Evolutionary conservation across 2,888 invertebrate species (phyloP).

Genomic region (Melanotus villosus): DNA sequence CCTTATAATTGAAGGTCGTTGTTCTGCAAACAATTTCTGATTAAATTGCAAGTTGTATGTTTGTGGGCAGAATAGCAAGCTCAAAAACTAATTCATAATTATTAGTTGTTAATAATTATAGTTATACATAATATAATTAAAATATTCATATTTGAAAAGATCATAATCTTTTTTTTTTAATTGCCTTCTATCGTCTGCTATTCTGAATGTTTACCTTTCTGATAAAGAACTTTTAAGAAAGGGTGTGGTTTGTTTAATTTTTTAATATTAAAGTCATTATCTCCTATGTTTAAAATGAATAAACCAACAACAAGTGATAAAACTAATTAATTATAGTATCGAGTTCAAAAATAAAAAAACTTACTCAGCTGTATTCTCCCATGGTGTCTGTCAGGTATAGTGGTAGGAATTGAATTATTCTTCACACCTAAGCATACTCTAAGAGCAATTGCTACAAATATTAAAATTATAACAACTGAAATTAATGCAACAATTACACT

Average conservation of each 20-base stretch:
- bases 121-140: not conserved
- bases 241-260: no score
- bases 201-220: no score
- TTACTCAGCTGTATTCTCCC: constrained; percentile 21
- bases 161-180: no score
- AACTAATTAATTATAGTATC: not conserved
- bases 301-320: no score
- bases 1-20: not conserved
- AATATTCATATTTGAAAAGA: no score
- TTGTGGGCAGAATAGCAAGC: no score
- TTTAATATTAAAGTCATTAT: no score
- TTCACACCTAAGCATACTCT: constrained; percentile 3
- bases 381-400: not conserved
- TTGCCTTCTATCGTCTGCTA: no score
- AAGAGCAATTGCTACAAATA: not conserved
- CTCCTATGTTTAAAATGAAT: no score
- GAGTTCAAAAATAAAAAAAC: constrained; percentile 1
- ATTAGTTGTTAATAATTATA: not conserved
- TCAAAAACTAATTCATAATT: no score
- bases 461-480: constrained; percentile 4
- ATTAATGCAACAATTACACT: not conserved
- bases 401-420: not conserved
- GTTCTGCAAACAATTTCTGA: not conserved
- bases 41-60: no score
- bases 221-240: no score